Percentiles rank a stretch among this genome's conserved stretches.
Evolutionary conservation across 2,113 vertebrate genomes (phyloP).

Genomic region (Pitta sordida): DNA sequence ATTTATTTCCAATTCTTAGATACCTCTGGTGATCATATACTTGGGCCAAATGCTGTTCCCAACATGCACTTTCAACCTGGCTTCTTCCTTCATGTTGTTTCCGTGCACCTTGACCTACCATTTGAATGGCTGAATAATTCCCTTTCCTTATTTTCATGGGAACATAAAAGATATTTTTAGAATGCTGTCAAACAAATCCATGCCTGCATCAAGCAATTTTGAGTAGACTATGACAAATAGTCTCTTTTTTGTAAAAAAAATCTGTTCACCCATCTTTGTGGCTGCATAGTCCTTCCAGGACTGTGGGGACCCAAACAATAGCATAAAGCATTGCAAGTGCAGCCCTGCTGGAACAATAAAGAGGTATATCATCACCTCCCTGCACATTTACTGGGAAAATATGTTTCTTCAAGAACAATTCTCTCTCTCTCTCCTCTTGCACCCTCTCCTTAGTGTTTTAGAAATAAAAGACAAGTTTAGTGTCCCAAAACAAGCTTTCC

Average conservation of each 20-base stretch:
- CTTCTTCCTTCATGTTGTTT: background rate
- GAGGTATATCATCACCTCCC: background rate
- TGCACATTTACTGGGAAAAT: background rate
- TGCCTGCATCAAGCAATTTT: background rate
- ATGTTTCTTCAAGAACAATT: constrained; percentile 18
- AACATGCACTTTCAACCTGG: constrained; percentile 15
- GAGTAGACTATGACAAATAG: background rate
- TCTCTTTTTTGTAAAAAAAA: background rate
- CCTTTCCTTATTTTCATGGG: background rate
- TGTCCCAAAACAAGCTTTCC: background rate
- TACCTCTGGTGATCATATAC: background rate
- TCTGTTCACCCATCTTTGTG: background rate
- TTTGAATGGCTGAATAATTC: constrained; percentile 22
- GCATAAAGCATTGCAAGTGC: background rate
- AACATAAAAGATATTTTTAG: constrained; percentile 36
- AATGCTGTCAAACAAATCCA: background rate
- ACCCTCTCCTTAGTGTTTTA: background rate
- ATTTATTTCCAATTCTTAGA: background rate
- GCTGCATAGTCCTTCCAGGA: background rate
- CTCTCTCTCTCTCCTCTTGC: background rate
- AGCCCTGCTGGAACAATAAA: constrained; percentile 8
- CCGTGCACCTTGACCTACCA: constrained; percentile 42
- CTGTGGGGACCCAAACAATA: background rate
- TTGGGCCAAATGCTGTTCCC: background rate
- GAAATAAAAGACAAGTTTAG: background rate